These are phyloP conservation scores for Sebastes glaucus DNA, from an alignment of 2,797 vertebrate genomes.

Conservation along the genomic window DNA sequence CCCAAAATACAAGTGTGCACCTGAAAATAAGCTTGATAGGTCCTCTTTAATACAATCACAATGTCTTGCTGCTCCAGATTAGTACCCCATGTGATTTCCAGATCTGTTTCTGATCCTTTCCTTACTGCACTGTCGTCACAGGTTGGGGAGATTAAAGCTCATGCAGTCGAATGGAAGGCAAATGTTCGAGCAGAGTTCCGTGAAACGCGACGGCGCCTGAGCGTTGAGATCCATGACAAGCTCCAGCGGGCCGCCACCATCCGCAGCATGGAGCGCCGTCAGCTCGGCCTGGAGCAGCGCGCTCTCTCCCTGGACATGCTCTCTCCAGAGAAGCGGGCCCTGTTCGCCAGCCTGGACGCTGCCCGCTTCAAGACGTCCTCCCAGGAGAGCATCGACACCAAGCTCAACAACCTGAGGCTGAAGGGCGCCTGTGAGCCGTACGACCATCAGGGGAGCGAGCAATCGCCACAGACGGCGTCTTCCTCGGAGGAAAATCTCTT, in stretches of 20 bases:
- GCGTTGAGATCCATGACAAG: constrained; percentile 96
- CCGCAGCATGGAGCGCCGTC: constrained; percentile 96
- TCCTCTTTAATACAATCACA: background rate
- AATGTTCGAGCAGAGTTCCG: constrained; percentile 95
- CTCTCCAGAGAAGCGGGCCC: constrained; percentile 93
- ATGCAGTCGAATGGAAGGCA: constrained; percentile 97
- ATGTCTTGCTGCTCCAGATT: background rate
- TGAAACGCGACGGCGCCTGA: constrained; percentile 93
- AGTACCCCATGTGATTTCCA: too few relatives aligned
- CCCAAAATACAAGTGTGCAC: too few relatives aligned
- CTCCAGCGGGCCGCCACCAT: constrained; percentile 96
- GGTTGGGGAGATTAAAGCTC: constrained; percentile 98
- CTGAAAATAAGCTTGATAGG: too few relatives aligned
- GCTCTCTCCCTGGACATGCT: constrained; percentile 97
- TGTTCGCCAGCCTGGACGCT: constrained; percentile 91
- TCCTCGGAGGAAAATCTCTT: constrained; percentile 96
- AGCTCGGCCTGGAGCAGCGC: constrained; percentile 94
- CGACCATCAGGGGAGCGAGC: constrained; percentile 76
- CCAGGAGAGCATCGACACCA: constrained; percentile 96
- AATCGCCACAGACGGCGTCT: constrained; percentile 74
- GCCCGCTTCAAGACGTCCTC: constrained; percentile 94
- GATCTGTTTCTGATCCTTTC: background rate
- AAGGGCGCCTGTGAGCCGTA: constrained; percentile 86
- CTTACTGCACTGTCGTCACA: constrained; percentile 52
- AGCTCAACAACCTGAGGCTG: constrained; percentile 93